Evolutionary conservation across 2,888 invertebrate genomes (phyloP).

Genomic region (Coecobrya sp.): DNA sequence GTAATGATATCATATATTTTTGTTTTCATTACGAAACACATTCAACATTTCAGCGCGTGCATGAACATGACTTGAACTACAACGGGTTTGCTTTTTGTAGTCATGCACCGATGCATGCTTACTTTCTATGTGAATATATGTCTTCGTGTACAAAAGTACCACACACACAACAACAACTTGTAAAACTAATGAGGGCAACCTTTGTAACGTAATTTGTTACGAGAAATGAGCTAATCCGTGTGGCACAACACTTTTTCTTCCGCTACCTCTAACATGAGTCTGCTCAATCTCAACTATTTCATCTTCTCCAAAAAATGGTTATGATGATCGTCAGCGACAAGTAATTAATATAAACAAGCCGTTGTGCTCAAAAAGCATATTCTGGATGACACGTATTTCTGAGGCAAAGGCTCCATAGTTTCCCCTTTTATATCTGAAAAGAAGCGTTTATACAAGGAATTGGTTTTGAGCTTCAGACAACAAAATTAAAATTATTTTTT

Average conservation of each 20-base stretch:
- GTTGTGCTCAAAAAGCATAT: background rate
- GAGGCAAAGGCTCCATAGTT: background rate
- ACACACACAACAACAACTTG: background rate
- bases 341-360: background rate
- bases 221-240: background rate
- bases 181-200: conserved; percentile 30
- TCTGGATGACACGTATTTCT: background rate
- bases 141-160: background rate
- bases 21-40: background rate
- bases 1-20: background rate
- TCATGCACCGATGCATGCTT: background rate
- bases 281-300: background rate
- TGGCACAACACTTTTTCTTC: background rate
- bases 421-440: too few species aligned
- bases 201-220: background rate
- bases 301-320: background rate
- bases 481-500: too few species aligned
- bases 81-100: background rate
- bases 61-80: background rate
- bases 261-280: background rate
- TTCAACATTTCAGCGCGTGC: background rate
- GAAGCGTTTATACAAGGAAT: too few species aligned
- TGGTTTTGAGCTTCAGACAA: too few species aligned
- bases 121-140: background rate
- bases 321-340: background rate